Base-by-base conservation (phyloP, 2,113 vertebrate genomes). In the Chionomys nivalis region DNA sequence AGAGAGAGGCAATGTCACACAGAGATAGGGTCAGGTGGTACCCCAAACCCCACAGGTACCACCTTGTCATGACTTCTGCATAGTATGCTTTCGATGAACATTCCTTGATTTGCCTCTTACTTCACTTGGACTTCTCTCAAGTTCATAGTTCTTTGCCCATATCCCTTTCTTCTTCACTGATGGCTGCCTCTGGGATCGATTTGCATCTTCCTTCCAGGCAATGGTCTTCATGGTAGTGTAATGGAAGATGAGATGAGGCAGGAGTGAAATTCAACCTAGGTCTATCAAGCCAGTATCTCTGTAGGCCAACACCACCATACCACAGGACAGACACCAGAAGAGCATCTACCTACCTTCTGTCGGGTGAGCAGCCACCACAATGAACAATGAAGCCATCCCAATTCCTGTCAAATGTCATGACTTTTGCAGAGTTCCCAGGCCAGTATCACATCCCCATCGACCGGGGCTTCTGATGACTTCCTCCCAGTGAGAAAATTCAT, bases 241-340 rank as follows among this genome's bases (percentile, higher is more conserved):
- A 89, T 83, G 85, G 97, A 97, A 98, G 76, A 89, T 87, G 97
- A 96, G 95, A 89, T 21, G 92, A 94, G 70, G 72, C 36, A 5
- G 5, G 49, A 75, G 95, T 95, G 97, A 97, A 97, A 97, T 75
- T 76, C 39, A 94, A 96, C 61, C 97, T 75, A 72, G 47, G 61
- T 86, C 94, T 95, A 95, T 83, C 90, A 52, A 65, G 81, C 26
- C 21, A 5, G 79, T 89, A 94, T 97, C 97, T 92, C 90, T 92
- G 28, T 65, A 89, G 66, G 75, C 90, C 88, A 77, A 96, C 96
- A 96, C 94, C 85, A 58, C 79, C 28, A 96, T 33, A 63, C n/a
- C 70, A 73, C 70, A 88, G 58, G 0, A 2, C 28, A 88, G 72
- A 92, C 52, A 73, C 87, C 9, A 76, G 58, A 44, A 36, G 14